A percentile compares a stretch with the other conserved stretches of the same genome.
These are phyloP conservation scores for Pontoporia blainvillei DNA, from an alignment of 2,113 vertebrate genomes.

Conservation along the genomic window DNA sequence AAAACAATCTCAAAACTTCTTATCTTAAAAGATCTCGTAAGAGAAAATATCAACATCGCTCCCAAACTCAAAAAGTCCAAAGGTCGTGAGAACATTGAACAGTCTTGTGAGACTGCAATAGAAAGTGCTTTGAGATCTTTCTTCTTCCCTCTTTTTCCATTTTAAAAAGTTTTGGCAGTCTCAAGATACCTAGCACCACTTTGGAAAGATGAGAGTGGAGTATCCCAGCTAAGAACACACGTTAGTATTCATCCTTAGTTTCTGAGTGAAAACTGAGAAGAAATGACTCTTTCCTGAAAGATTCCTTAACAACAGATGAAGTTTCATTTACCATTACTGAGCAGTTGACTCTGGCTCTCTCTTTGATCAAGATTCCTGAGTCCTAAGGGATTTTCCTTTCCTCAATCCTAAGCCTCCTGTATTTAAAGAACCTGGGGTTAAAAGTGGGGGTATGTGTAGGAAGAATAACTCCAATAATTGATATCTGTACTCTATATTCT, in stretches of 20 bases:
- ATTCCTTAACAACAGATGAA: background rate
- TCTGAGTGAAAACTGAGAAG: background rate
- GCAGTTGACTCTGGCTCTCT: background rate
- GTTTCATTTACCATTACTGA: background rate
- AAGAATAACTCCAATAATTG: background rate
- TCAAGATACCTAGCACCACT: background rate
- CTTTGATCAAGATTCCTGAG: background rate
- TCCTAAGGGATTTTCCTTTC: background rate
- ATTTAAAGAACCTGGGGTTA: conserved; percentile 24
- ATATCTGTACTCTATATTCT: background rate
- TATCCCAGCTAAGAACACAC: background rate
- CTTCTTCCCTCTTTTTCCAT: conserved; percentile 24
- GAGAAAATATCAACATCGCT: conserved; percentile 3
- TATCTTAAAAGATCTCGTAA: conserved; percentile 52
- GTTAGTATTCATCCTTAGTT: background rate
- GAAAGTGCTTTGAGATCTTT: background rate
- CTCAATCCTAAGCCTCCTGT: background rate
- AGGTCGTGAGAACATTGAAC: background rate
- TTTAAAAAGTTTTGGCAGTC: background rate
- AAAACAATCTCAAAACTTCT: conserved; percentile 53
- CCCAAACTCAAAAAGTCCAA: background rate
- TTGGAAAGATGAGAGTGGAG: background rate
- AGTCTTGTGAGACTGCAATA: background rate
- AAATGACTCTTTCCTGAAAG: conserved; percentile 3
- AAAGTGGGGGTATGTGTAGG: background rate